Base-by-base conservation (phyloP, 2,113 vertebrate species). In the Cinclus mexicanus region DNA sequence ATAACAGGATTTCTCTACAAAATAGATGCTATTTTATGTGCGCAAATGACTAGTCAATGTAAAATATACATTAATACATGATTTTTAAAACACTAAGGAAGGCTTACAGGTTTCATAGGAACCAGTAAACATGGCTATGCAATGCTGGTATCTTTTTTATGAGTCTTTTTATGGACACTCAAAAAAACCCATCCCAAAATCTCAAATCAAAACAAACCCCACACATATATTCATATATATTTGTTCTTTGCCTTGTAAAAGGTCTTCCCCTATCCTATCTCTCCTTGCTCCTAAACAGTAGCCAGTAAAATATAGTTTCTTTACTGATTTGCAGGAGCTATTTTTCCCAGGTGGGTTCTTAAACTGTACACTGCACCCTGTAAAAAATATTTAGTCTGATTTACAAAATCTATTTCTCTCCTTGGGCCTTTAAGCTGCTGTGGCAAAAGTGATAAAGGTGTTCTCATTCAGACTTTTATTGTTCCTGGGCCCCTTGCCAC, bases 381-480 rank as follows among this genome's bases (percentile, higher is more conserved):
- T 95, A 97, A 93, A 95, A 96, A 94, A 92, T 81, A 90, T 74
- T 96, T 91, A 88, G 76, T 69, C 90, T 94, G 92, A 95, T 96
- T 96, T 95, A 70, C 63, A 96, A 96, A 96, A 94, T 85, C 82
- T 95, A 71, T 96, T 96, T 95, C 82, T 94, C 95, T 90, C 91
- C 52, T 75, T 86, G 64, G 96, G 71, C 84, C 75, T 94, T 93
- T 95, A 94, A 93, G 61, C 47, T 94, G 78, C 71, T 83, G 82
- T 87, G 93, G 56, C 82, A 96, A 70, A 92, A 94, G 78, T 87
- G 84, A 95, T 86, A 91, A 89, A 96, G 89, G 93, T 90, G 68
- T 91, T 94, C 72, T 93, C 59, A 83, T 70, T 92, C 84, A 90
- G 80, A 83, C 37, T 91, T 94, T 81, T 94, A 94, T 81, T 90